Evolutionary conservation across 2,888 invertebrate species (phyloP), one percentile per base, ranked within the genome.

Genomic region (Mongoloraphidia duomilia): DNA sequence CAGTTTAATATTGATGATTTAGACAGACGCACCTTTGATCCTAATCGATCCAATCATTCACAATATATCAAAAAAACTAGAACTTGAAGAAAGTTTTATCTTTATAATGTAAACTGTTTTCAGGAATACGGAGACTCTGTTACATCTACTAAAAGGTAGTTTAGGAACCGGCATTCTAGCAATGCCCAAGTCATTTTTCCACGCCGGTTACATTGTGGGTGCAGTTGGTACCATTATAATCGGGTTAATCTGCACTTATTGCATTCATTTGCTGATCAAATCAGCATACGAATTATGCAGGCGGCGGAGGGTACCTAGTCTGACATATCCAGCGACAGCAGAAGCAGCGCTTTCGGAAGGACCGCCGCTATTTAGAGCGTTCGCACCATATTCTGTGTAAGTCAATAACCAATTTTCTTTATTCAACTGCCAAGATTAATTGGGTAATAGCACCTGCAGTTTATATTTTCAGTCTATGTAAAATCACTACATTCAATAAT

Each of bases 101-200:
- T 46, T 51, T 26, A 34, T 41, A 34, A 11, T 47, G 38, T 44
- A 14, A 40, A 52, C 53, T 52, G 52, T 53, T 67, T 67, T 46
- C 70, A 90, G 90, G 49, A 85, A 84, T 65, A 68, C 72, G 47
- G 87, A 89, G 61, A 88, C 89, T 0, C 70, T 91, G 52, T 78
- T 92, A 56, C 90, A 93, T 63, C 69, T 93, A 50, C 68, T 93
- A 55, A 93, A 93, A 65, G 91, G 90, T 34, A 91, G 90, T 65
- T 73, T 93, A 53, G 94, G 94, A 1, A 92, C 92, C 0, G 94
- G 94, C 8, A 88, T 93, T 57, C 71, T 94, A 47, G 92, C 93
- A 5, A 87, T 94, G 84, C 92, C 93, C 1, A 76, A 80, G 55
- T 92, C 92, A 0, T 86, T 93, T 63, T 75, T 78, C 57, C 80